phyloP scores from a whole-genome alignment of 2,113 vertebrate genomes.

The Diadophis punctatus region DNA sequence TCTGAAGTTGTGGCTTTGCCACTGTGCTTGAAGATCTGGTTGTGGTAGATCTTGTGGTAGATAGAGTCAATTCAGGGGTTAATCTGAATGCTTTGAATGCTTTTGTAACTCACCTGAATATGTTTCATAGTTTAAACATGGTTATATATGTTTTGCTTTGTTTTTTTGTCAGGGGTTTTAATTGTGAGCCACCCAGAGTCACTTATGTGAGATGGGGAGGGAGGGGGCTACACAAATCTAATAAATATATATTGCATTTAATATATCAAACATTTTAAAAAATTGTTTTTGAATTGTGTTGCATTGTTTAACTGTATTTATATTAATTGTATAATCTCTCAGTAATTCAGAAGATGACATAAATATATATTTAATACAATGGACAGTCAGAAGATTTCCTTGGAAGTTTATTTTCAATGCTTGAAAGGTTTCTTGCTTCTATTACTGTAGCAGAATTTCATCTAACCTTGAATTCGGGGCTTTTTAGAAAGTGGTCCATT shows the following conservation, averaged over 20 bases:
- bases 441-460: neutral
- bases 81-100: neutral
- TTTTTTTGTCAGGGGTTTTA: neutral
- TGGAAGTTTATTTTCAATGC: neutral
- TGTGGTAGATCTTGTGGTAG: too few relatives aligned
- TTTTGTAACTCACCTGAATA: neutral
- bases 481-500: conserved; percentile 26
- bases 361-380: neutral
- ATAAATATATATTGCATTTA: neutral
- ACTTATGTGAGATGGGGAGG: neutral
- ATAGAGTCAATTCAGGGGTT: neutral
- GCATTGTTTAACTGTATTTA: neutral
- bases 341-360: neutral
- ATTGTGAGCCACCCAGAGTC: neutral
- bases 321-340: neutral
- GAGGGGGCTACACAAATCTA: neutral
- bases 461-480: neutral
- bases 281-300: neutral
- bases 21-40: neutral
- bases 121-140: neutral
- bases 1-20: neutral
- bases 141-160: neutral
- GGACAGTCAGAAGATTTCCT: neutral
- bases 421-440: neutral
- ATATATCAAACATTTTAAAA: neutral